These are phyloP conservation scores for Acleris laterana DNA, from an alignment of 2,888 invertebrate species.

Conservation along the genomic window DNA sequence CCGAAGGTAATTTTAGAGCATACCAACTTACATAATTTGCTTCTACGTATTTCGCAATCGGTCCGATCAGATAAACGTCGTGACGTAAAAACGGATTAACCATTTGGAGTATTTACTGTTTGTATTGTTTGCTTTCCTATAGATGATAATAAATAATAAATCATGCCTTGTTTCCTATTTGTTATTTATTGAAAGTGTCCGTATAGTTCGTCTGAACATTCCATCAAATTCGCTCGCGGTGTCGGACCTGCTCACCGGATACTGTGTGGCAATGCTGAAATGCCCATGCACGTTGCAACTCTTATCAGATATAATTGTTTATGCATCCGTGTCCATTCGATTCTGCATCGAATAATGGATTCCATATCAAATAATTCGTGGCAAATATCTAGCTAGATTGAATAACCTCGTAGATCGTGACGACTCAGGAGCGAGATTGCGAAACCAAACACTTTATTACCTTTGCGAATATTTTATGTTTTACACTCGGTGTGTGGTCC, in stretches of 20 bases:
- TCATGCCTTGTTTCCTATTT: slow-evolving; percentile 45
- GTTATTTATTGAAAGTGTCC: slow-evolving; percentile 44
- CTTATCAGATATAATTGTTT: slow-evolving; percentile 39
- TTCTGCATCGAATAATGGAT: slow-evolving; percentile 39
- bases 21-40: slow-evolving; percentile 59
- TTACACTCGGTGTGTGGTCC: slow-evolving; percentile 56
- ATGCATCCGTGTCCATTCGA: slow-evolving; percentile 21
- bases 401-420: slow-evolving; percentile 49
- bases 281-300: slow-evolving; percentile 39
- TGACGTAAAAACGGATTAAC: slow-evolving; percentile 42
- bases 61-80: slow-evolving; percentile 42
- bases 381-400: slow-evolving; percentile 45
- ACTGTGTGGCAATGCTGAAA: slow-evolving; percentile 39
- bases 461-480: slow-evolving; percentile 34
- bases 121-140: slow-evolving; percentile 45
- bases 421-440: slow-evolving; percentile 43
- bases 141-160: slow-evolving; percentile 49
- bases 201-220: slow-evolving; percentile 40
- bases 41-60: slow-evolving; percentile 51
- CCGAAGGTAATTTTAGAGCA: slow-evolving; percentile 50
- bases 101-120: slow-evolving; percentile 43
- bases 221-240: slow-evolving; percentile 45
- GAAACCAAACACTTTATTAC: slow-evolving; percentile 48
- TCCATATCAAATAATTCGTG: slow-evolving; percentile 49
- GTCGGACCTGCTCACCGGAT: slow-evolving; percentile 46